Percentiles rank a stretch among this genome's conserved stretches.
These are phyloP conservation scores for Philantomba maxwellii DNA, from an alignment of 2,113 vertebrate species.

Conservation along the genomic window DNA sequence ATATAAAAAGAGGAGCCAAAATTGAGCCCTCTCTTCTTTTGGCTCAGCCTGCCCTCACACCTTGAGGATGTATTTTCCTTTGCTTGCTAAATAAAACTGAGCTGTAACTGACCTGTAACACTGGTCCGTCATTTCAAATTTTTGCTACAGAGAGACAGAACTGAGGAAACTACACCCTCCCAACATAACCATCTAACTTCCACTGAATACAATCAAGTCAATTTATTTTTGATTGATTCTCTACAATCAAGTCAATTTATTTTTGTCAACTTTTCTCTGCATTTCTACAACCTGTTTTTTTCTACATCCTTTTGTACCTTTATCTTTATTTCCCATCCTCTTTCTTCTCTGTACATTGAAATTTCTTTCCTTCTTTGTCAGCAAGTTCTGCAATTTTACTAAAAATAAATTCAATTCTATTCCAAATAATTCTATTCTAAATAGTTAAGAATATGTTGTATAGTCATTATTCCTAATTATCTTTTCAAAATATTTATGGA, in stretches of 20 bases:
- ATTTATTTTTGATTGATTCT: not conserved
- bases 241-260: not conserved
- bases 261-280: not conserved
- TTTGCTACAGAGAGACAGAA: not conserved
- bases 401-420: not conserved
- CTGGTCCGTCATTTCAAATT: not conserved
- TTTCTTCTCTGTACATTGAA: not conserved
- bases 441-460: not conserved
- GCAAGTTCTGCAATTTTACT: not conserved
- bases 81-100: not conserved
- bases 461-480: not conserved
- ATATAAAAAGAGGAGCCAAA: not conserved
- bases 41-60: not conserved
- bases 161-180: not conserved
- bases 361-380: not conserved
- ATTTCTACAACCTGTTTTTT: not conserved
- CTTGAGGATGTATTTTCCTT: not conserved
- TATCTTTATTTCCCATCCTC: not conserved
- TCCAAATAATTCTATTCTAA: not conserved
- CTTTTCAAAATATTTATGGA: not conserved
- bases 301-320: not conserved
- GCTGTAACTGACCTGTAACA: not conserved
- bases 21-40: not conserved
- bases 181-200: not conserved
- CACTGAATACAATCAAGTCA: not conserved